Evolutionary conservation across 35 echinoderm and acorn worm genomes (phyloP), one percentile per base, ranked within the genome.

Genomic region (Diadema setosum): DNA sequence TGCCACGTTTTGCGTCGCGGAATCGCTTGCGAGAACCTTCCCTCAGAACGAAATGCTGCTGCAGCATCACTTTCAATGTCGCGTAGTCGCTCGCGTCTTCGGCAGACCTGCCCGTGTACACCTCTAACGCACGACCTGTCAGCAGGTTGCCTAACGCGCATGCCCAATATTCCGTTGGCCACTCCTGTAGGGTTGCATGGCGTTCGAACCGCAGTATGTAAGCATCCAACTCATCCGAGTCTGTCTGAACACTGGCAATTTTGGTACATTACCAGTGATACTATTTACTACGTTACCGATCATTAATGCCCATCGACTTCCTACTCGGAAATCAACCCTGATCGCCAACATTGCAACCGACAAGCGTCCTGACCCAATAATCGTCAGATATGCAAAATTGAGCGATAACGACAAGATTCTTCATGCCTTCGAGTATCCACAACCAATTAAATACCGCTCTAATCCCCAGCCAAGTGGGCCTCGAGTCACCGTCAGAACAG

Each of bases 91-190:
- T 76, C 5, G 85, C 91, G 20, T 96, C 67, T 6, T 61, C 75
- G 42, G 78, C 86, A 21, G 86, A 9, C 24, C 85, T 23, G 20
- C 90, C 32, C 4, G 94, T 89, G 46, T 96, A 86, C 7, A 92
- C 85, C 17, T 92, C 70, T 27, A 96, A 82, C 24, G 90, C 85
- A 39, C 87, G 82, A 7, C 89, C 94, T 33, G 90, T 92, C 4
- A 96, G 25, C 20, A 92, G 40, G 20, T 86, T 65, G 46, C 82
- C 84, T 17, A 88, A 39, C 15, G 83, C 35, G 6, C 81, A 84
- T 52, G 81, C 89, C 89, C 89, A 91, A 16, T 80, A 65, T 15
- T 25, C 30, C 34, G 50, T 45, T 14, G 56, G n/a, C 89, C 89
- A 91, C 40, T 61, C 40, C 36, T 50, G 44, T 12, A 80, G 23